Conservation (phyloP, 2,888 invertebrate genomes). For the Ommatoiulus sabulosus region DNA sequence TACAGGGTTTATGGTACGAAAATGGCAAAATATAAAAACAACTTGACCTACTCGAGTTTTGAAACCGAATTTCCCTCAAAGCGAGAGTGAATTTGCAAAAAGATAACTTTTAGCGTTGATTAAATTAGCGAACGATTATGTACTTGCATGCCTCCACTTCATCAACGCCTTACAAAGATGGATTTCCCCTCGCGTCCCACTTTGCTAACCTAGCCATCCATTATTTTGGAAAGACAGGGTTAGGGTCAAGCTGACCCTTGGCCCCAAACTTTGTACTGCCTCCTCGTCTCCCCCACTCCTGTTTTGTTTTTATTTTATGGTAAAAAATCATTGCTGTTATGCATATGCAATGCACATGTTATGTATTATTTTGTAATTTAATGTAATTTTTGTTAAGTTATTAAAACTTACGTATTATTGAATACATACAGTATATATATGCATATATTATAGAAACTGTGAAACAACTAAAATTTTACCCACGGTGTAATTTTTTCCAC, state of each 20-base stretch:
- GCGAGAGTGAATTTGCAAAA: constrained; percentile 28
- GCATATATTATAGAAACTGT: too few relatives aligned
- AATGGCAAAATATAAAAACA: not conserved
- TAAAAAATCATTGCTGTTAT: too few relatives aligned
- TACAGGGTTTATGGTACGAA: too few relatives aligned
- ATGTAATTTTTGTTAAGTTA: too few relatives aligned
- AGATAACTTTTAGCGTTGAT: not conserved
- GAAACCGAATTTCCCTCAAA: not conserved
- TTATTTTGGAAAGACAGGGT: constrained; percentile 19
- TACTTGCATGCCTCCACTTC: not conserved
- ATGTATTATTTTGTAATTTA: too few relatives aligned
- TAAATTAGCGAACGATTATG: constrained; percentile 5
- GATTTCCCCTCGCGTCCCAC: constrained; percentile 12
- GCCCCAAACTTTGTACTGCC: not conserved
- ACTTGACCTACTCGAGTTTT: constrained; percentile 15
- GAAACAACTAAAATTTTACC: too few relatives aligned
- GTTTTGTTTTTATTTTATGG: not conserved
- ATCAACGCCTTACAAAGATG: not conserved
- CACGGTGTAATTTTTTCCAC: too few relatives aligned
- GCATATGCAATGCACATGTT: too few relatives aligned
- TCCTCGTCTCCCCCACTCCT: not conserved
- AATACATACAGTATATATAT: too few relatives aligned
- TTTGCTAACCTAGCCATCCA: constrained; percentile 31
- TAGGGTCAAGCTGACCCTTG: constrained; percentile 8
- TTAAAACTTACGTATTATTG: too few relatives aligned